Evolutionary conservation across 2,113 vertebrate species (phyloP).

Genomic region (Bos javanicus): DNA sequence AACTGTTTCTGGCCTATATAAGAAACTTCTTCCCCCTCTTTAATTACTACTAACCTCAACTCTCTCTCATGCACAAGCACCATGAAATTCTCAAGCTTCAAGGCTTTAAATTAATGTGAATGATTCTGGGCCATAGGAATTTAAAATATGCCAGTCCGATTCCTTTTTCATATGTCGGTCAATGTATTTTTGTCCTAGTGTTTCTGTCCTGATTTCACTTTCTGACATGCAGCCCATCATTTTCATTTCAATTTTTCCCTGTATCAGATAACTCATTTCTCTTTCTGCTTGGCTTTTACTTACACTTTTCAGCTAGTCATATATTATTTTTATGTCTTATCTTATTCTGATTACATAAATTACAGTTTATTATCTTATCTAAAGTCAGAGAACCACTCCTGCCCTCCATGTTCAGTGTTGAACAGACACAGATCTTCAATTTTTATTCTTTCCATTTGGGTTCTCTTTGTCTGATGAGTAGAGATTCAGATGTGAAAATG

Average conservation of each 20-base stretch:
- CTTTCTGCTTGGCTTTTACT: conserved; percentile 12
- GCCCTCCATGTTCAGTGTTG: neutral
- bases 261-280: neutral
- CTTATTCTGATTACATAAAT: conserved; percentile 16
- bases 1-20: neutral
- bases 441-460: conserved; percentile 13
- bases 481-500: neutral
- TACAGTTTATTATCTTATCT: neutral
- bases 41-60: neutral
- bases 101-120: conserved; percentile 7
- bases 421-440: neutral
- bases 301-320: neutral
- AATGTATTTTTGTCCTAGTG: conserved; percentile 9
- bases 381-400: neutral
- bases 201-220: neutral
- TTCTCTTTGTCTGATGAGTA: neutral
- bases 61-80: neutral
- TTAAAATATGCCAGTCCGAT: neutral
- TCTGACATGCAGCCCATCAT: neutral
- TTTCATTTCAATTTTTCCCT: conserved; percentile 9
- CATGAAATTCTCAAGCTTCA: conserved; percentile 3
- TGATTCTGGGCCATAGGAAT: neutral
- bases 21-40: neutral
- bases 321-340: neutral
- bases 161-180: neutral